phyloP scores from a whole-genome alignment of 2,797 vertebrate genomes.

The Leuciscus waleckii region DNA sequence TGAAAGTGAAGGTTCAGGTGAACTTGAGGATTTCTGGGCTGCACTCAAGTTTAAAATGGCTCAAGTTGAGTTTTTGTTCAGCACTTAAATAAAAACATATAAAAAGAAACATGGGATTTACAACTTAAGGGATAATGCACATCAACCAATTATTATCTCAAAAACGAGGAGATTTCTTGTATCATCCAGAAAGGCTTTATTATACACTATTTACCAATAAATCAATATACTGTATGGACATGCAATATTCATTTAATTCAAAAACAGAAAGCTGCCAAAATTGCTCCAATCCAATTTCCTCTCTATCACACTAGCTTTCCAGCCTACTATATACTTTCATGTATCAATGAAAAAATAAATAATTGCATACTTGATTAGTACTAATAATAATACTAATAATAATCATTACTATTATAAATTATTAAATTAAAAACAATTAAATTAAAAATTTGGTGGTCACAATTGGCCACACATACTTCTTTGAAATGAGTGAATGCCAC shows the following conservation, averaged over 20 bases:
- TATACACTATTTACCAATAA: not conserved
- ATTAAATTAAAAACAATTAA: not conserved
- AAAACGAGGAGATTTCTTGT: not conserved
- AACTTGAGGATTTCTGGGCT: not conserved
- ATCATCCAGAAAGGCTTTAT: not conserved
- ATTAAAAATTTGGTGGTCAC: not conserved
- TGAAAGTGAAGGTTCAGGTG: not conserved
- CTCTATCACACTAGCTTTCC: not conserved
- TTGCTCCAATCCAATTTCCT: not conserved
- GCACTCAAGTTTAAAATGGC: conserved; percentile 15
- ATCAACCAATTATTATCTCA: not conserved
- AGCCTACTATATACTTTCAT: not conserved
- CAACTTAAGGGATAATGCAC: not conserved
- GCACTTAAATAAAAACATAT: not conserved
- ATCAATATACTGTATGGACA: not conserved
- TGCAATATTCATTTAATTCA: not conserved
- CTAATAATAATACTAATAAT: not conserved
- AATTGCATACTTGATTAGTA: not conserved
- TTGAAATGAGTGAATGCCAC: conserved; percentile 33
- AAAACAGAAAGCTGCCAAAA: not conserved
- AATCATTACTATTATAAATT: not conserved
- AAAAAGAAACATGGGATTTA: not conserved
- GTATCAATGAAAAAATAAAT: not conserved
- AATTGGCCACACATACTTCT: not conserved
- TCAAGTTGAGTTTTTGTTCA: conserved; percentile 1